phyloP scores from a whole-genome alignment of 1,140 invertebrate genomes.

The Drosophila novamexicana region DNA sequence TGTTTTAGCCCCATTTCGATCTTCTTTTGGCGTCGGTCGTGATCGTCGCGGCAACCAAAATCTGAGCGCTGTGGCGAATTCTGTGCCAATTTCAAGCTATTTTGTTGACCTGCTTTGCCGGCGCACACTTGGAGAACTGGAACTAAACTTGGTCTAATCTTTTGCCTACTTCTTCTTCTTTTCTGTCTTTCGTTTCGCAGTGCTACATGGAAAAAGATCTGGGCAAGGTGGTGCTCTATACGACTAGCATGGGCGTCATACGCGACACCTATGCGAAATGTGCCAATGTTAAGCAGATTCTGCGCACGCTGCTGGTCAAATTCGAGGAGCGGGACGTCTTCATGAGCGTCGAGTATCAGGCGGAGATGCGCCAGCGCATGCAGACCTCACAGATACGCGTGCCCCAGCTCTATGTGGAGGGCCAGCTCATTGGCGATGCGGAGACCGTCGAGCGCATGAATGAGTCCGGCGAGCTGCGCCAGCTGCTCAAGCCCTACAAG shows the following conservation, averaged over 20 bases:
- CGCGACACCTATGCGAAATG: slow-evolving; percentile 95
- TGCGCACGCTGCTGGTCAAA: slow-evolving; percentile 95
- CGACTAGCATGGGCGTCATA: slow-evolving; percentile 96
- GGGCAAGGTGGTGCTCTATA: slow-evolving; percentile 96
- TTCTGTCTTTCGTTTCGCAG: slow-evolving; percentile 85
- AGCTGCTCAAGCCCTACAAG: slow-evolving; percentile 95
- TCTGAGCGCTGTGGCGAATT: slow-evolving; percentile 70
- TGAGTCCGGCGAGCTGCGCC: slow-evolving; percentile 94
- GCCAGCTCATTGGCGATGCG: slow-evolving; percentile 94
- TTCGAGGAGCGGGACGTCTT: slow-evolving; percentile 97
- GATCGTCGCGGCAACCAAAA: slow-evolving; percentile 53
- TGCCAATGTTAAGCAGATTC: slow-evolving; percentile 95
- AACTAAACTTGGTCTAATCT: slow-evolving; percentile 59
- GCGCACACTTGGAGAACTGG: slow-evolving; percentile 23
- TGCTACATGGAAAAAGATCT: slow-evolving; percentile 95
- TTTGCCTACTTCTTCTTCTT: neutral
- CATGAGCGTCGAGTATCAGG: slow-evolving; percentile 94
- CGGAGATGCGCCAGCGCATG: slow-evolving; percentile 94
- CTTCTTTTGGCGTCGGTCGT: slow-evolving; percentile 34
- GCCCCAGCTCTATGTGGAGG: slow-evolving; percentile 96
- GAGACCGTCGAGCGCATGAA: slow-evolving; percentile 95
- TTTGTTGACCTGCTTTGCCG: slow-evolving; percentile 65
- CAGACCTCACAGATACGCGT: slow-evolving; percentile 89
- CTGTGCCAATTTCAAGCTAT: slow-evolving; percentile 59
- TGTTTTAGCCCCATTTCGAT: slow-evolving; percentile 33